Conservation (phyloP, 2,113 vertebrate species). For the Macrotus californicus region DNA sequence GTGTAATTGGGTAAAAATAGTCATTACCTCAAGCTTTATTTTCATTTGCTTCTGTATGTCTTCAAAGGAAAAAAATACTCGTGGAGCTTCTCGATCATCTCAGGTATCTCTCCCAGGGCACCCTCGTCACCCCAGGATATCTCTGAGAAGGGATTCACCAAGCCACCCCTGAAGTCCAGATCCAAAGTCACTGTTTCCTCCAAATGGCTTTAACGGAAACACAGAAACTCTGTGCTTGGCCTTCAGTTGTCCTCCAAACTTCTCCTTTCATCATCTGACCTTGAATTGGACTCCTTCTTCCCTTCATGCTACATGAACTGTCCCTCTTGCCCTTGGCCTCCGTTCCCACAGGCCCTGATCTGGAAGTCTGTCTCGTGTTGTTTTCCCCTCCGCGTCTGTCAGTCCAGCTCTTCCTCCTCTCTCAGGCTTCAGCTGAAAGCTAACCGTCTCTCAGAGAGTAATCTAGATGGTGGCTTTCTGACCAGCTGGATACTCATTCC, state of each 20-base stretch:
- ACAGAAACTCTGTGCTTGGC: neutral
- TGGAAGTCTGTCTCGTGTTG: neutral
- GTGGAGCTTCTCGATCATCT: neutral
- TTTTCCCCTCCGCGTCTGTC: neutral
- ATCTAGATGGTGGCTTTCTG: neutral
- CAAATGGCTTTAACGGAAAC: neutral
- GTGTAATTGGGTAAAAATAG: constrained; percentile 68
- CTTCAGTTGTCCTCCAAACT: neutral
- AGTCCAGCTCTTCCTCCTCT: neutral
- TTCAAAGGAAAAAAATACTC: constrained; percentile 6
- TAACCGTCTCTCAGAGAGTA: neutral
- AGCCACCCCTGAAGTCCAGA: neutral
- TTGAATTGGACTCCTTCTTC: neutral
- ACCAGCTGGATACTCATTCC: neutral
- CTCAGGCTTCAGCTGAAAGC: neutral
- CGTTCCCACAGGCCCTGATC: neutral
- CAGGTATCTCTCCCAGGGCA: neutral
- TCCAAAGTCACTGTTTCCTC: neutral
- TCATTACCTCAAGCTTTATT: constrained; percentile 36
- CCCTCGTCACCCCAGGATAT: neutral
- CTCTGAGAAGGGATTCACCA: neutral
- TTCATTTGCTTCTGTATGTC: constrained; percentile 56
- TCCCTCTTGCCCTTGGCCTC: neutral
- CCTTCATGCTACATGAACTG: neutral
- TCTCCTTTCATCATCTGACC: neutral